phyloP scores from a whole-genome alignment of 2,888 invertebrate species.

The Drosophila cognata region DNA sequence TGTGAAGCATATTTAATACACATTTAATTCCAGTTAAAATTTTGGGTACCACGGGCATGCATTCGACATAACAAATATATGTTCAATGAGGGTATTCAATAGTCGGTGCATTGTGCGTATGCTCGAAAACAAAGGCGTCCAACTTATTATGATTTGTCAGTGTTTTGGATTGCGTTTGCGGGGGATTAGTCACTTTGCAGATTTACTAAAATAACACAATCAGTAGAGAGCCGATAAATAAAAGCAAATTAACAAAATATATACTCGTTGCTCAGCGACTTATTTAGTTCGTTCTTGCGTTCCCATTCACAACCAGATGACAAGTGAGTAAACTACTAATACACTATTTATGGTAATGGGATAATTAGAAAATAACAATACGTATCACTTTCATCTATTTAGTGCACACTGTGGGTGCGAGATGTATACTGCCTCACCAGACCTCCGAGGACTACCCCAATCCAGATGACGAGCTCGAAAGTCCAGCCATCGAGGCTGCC shows the following conservation, averaged over 20 bases:
- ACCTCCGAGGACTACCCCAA: conserved; percentile 69
- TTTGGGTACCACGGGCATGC: not conserved
- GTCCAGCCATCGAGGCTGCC: conserved; percentile 81
- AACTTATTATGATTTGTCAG: conserved; percentile 37
- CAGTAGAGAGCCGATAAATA: conserved; percentile 17
- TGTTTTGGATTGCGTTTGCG: conserved; percentile 33
- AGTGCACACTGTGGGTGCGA: conserved; percentile 84
- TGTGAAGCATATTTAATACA: not conserved
- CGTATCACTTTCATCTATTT: conserved; percentile 13
- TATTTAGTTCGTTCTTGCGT: not conserved
- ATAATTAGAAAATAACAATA: conserved; percentile 1
- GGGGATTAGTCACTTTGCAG: conserved; percentile 61
- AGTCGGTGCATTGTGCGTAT: conserved; percentile 5
- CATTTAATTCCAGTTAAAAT: not conserved
- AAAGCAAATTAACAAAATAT: conserved; percentile 20
- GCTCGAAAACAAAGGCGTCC: conserved; percentile 55
- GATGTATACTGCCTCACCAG: conserved; percentile 74
- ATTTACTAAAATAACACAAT: conserved; percentile 32
- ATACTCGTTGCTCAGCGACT: conserved; percentile 26
- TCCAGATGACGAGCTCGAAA: conserved; percentile 82
- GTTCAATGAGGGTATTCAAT: conserved; percentile 23
- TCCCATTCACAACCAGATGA: conserved; percentile 9
- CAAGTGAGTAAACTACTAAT: conserved; percentile 31
- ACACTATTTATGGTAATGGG: not conserved
- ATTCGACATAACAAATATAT: not conserved